Evolutionary conservation across 2,797 vertebrate species (phyloP), one percentile per base, ranked within the genome.

Genomic region (Ciconia nigra): DNA sequence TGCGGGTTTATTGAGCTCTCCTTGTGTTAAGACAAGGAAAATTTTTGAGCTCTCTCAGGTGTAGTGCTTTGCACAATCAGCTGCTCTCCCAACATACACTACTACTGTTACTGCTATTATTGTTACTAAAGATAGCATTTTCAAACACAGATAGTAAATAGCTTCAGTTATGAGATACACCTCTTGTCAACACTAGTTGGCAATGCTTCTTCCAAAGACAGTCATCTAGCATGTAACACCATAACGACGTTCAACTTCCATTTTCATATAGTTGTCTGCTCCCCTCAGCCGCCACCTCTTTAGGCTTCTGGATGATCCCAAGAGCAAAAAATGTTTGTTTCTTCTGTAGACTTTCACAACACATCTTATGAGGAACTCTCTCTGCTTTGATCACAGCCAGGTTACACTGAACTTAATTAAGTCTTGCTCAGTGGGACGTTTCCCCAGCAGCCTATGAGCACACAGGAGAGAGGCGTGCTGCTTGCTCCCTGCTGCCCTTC

Each of bases 391-490:
- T 0, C 1, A 37, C 51, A 52, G 54, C 7, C 37, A 57, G 54
- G 35, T 55, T 44, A 22, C 7, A 7, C 1, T 42, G 35, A 31
- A 13, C 47, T 9, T 14, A 9, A 28, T 2, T 15, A 10, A 13
- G 29, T 3, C 55, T 11, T 24, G 14, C 31, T 15, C 0, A 4
- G 13, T 29, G n/a, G 33, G 76, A 35, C 0, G 9, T 13, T 2
- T 41, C 51, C 55, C 11, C 11, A 18, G 77, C 49, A 22, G n/a
- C 1, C 24, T 3, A 6, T 2, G 13, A 47, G 39, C 2, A 13
- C 59, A 33, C 9, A 18, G 42, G 9, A 4, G 10, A 28, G 44
- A 46, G 28, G 15, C 3, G n/a, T 46, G 72, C 77, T 46, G 33
- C 52, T 24, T 17, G 35, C n/a, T 41, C 65, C 15, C 21, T 37